Evolutionary conservation across 2,113 vertebrate genomes (phyloP).

Genomic region (Falco punctatus): DNA sequence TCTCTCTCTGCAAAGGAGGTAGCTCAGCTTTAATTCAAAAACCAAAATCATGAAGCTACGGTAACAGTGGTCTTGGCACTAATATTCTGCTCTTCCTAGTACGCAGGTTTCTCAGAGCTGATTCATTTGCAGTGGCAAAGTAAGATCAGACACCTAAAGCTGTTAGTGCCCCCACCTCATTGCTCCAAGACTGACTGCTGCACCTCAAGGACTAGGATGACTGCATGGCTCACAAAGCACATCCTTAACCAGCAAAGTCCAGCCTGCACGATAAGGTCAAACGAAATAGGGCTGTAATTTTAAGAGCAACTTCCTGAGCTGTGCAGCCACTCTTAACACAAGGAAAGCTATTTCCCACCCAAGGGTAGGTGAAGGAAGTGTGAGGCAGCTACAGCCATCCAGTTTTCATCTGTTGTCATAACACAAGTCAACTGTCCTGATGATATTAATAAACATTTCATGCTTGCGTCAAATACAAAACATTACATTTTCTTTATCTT

Average conservation of each 20-base stretch:
- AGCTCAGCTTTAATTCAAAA: not conserved
- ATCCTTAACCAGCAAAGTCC: not conserved
- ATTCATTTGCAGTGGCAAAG: not conserved
- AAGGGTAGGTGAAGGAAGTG: not conserved
- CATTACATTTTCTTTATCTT: not conserved
- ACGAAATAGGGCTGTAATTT: not conserved
- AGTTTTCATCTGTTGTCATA: not conserved
- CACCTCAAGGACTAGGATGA: not conserved
- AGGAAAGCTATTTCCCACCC: not conserved
- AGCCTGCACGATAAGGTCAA: not conserved
- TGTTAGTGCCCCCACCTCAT: not conserved
- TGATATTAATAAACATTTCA: not conserved
- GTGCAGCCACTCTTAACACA: not conserved
- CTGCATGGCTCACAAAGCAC: not conserved
- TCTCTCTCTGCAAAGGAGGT: not conserved
- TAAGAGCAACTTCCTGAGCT: not conserved
- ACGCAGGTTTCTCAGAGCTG: not conserved
- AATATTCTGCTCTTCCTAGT: not conserved
- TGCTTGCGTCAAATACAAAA: not conserved
- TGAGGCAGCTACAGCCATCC: not conserved
- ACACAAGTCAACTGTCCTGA: not conserved
- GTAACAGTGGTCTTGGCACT: not conserved
- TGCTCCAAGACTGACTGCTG: not conserved
- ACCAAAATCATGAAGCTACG: not conserved
- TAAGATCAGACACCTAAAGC: not conserved